Evolutionary conservation across 37 sponge, comb jelly and placozoan genomes (phyloP).

Genomic region (Beroe ovata): DNA sequence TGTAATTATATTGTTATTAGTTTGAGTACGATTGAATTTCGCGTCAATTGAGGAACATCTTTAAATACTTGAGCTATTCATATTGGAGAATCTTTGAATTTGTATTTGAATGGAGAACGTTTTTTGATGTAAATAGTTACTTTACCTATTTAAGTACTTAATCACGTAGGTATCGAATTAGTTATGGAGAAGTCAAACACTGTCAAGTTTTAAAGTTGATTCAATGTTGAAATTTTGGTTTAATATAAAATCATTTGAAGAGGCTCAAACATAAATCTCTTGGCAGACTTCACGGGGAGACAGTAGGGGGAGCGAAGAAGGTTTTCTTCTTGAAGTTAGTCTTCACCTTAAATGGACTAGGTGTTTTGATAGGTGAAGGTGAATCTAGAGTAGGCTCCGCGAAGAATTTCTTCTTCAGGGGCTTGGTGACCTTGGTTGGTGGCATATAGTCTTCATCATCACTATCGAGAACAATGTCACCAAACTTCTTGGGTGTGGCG

Average conservation of each 20-base stretch:
- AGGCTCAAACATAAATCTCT: background rate
- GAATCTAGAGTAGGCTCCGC: background rate
- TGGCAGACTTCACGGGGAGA: background rate
- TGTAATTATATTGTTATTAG: too few relatives aligned
- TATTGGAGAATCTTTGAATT: slow-evolving; percentile 14
- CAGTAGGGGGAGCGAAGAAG: slow-evolving; percentile 29
- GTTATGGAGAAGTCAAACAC: too few relatives aligned
- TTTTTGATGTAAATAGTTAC: slow-evolving; percentile 62
- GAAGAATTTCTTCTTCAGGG: slow-evolving; percentile 39
- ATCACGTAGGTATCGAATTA: too few relatives aligned
- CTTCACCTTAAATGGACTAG: background rate
- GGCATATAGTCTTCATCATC: slow-evolving; percentile 1
- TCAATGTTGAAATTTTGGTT: too few relatives aligned
- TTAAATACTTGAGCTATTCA: background rate
- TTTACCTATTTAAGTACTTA: too few relatives aligned
- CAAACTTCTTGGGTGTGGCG: slow-evolving; percentile 34
- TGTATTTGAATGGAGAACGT: background rate
- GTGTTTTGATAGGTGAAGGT: slow-evolving; percentile 1
- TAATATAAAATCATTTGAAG: background rate
- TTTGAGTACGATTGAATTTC: slow-evolving; percentile 10
- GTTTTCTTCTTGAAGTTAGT: slow-evolving; percentile 8
- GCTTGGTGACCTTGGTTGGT: background rate
- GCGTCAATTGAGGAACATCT: background rate
- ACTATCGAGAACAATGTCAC: slow-evolving; percentile 37
- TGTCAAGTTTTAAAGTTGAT: too few relatives aligned